Conservation (phyloP, 2,888 invertebrate species). For the Seira sanloemensis region DNA sequence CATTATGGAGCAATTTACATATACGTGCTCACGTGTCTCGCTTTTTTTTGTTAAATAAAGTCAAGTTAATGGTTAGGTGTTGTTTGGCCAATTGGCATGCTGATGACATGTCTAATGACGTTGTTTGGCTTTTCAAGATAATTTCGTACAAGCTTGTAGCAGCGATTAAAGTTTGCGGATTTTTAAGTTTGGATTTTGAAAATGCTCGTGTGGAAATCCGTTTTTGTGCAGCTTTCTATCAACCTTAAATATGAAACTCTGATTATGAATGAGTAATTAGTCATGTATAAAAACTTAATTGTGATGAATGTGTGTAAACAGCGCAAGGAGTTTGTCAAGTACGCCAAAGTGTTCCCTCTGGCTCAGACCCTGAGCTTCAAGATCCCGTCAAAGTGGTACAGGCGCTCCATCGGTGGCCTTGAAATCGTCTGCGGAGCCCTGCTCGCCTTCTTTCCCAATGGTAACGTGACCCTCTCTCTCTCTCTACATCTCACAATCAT, state of each 20-base stretch:
- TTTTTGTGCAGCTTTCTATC: too few species aligned
- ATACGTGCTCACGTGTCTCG: too few species aligned
- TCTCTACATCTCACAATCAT: neutral
- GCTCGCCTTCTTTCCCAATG: constrained; percentile 85
- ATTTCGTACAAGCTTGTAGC: neutral
- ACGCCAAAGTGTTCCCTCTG: constrained; percentile 95
- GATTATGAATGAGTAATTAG: too few species aligned
- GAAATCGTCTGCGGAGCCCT: constrained; percentile 90
- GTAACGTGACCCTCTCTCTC: too few species aligned
- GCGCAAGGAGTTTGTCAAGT: constrained; percentile 96
- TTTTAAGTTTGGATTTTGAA: too few species aligned
- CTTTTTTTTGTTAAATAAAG: too few species aligned
- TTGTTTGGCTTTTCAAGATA: neutral
- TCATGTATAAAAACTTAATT: too few species aligned
- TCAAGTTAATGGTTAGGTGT: too few species aligned
- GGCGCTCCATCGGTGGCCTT: constrained; percentile 87
- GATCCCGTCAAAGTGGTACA: constrained; percentile 94
- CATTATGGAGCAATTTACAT: neutral
- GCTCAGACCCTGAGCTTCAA: constrained; percentile 88
- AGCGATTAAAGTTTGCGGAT: constrained; percentile 32
- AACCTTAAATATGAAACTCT: too few species aligned
- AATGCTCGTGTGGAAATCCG: too few species aligned
- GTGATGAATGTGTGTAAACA: constrained; percentile 78
- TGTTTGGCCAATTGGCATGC: too few species aligned
- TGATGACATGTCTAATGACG: too few species aligned